Percentiles rank a stretch among this genome's conserved stretches.
phyloP scores from a whole-genome alignment of 2,888 invertebrate species.

The Microctonus hyperodae region DNA sequence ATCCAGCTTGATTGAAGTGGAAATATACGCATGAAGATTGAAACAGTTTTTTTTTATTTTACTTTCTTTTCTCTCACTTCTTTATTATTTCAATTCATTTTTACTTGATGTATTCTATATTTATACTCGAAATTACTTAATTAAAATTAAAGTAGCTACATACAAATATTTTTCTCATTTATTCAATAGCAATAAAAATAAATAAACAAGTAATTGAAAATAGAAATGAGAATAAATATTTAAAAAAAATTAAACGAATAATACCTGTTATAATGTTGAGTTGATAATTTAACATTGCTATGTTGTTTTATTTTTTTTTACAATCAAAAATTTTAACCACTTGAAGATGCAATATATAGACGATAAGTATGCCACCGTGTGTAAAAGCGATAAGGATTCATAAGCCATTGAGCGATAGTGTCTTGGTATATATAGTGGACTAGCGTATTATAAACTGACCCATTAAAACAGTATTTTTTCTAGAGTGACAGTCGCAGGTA shows the following conservation, averaged over 20 bases:
- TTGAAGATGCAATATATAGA: background rate
- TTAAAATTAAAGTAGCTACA: too few species aligned
- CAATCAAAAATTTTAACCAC: background rate
- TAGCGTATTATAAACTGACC: background rate
- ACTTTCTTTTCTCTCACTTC: background rate
- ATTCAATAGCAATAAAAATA: too few species aligned
- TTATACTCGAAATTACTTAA: too few species aligned
- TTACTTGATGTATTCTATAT: too few species aligned
- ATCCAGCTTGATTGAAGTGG: conserved; percentile 10
- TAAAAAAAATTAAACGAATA: background rate
- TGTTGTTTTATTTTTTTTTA: background rate
- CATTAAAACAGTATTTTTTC: background rate
- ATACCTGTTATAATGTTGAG: too few species aligned
- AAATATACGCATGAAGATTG: background rate
- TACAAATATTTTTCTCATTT: too few species aligned
- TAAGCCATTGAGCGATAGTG: background rate
- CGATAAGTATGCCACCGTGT: background rate
- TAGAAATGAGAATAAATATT: background rate
- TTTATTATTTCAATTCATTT: background rate
- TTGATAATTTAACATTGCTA: too few species aligned
- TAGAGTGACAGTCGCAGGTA: background rate
- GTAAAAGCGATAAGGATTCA: conserved; percentile 4
- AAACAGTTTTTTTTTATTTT: background rate
- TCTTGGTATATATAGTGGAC: background rate
- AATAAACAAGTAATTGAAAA: too few species aligned